Percentiles rank a stretch among this genome's conserved stretches.
Conservation (phyloP, 2,888 invertebrate genomes). For the Gymnocheta viridis region DNA sequence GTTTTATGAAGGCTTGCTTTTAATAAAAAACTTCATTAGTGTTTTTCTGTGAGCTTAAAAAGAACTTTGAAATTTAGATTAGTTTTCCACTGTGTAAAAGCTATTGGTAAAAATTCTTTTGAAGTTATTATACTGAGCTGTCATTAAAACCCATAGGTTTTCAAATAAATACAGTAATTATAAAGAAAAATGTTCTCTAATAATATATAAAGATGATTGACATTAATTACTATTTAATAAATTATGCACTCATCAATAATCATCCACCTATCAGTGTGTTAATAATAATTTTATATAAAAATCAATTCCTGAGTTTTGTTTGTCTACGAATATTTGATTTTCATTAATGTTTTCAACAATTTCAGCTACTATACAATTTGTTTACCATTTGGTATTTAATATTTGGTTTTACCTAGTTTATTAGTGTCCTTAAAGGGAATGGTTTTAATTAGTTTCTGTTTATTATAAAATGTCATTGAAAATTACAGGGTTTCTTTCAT, state of each 20-base stretch:
- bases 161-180: background rate
- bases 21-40: background rate
- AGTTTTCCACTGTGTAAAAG: background rate
- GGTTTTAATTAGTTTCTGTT: background rate
- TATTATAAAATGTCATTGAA: too few species aligned
- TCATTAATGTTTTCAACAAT: background rate
- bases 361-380: background rate
- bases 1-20: background rate
- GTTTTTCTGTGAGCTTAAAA: background rate
- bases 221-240: background rate
- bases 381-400: background rate
- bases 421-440: background rate
- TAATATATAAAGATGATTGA: background rate
- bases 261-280: background rate
- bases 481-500: too few species aligned
- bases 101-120: background rate
- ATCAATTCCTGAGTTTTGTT: slow-evolving; percentile 6
- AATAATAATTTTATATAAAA: background rate
- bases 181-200: background rate
- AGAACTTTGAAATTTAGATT: background rate
- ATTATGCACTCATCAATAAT: background rate
- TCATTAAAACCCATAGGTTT: background rate
- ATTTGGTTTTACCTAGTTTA: background rate
- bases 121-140: background rate
- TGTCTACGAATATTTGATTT: background rate